Evolutionary conservation across 2,113 vertebrate genomes (phyloP), one percentile per base, ranked within the genome.

Genomic region (Aythya baeri): DNA sequence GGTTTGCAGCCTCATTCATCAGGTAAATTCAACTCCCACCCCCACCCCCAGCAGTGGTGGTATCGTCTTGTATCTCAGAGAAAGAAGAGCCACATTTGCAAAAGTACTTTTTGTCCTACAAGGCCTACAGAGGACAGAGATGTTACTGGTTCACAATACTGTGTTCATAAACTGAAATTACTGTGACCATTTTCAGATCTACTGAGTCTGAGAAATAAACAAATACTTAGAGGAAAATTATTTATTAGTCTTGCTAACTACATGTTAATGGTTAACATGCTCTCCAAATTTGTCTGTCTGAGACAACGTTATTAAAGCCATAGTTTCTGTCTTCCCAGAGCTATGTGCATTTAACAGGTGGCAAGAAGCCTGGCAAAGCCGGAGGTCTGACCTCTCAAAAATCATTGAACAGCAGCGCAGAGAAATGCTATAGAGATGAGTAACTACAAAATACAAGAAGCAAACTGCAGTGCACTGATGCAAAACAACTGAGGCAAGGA

Each of bases 1-100:
- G 44, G 29, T 83, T 26, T 83, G 50, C 79, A 95, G 65, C 29
- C 26, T 83, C 83, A 32, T 81, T 81, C 65, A 94, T 49, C n/a
- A 61, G 63, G 20, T 78, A 11, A 84, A 73, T 5, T 90, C 52
- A 57, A 17, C 14, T 29, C 29, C 55, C 75, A 41, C 11, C 41
- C 41, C 41, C 41, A 41, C 41, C 41, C 41, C 12, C 41, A 6
- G 9, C 55, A 11, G 12, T 32, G 20, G 10, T 0, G 0, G 20
- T 10, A 61, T 52, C 32, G 74, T 88, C 77, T 36, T 59, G 49
- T 57, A n/a, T 31, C 58, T 86, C 66, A 80, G 50, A 54, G 29
- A 75, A 75, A 18, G 27, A 68, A 65, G 2, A 16, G 32, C 4
- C 18, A 75, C 17, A 26, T 84, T 91, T 82, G 18, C 34, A 58